Percentiles rank a stretch among this genome's conserved stretches.
phyloP scores from a whole-genome alignment of 2,113 vertebrate species.

The Chloropsis cyanopogon region DNA sequence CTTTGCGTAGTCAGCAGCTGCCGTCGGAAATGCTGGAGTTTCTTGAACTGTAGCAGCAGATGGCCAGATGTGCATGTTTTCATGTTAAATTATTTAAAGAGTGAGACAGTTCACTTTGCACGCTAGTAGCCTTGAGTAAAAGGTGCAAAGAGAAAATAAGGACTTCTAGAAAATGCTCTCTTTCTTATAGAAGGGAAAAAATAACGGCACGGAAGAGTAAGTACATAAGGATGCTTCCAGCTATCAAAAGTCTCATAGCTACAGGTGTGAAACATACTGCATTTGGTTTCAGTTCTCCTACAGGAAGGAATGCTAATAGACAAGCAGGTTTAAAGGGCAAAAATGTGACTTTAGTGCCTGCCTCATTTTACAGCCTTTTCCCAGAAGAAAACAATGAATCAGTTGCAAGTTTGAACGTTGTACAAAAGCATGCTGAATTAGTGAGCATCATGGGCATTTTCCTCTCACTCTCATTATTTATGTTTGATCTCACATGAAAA shows the following conservation, averaged over 20 bases:
- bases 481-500: not conserved
- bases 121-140: not conserved
- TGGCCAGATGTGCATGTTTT: not conserved
- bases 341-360: not conserved
- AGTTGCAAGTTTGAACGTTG: not conserved
- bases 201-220: fast-evolving
- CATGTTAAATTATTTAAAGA: not conserved
- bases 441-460: not conserved
- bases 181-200: not conserved
- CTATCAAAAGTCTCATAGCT: not conserved
- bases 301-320: not conserved
- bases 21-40: not conserved
- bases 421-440: not conserved
- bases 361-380: not conserved
- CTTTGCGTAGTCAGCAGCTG: not conserved
- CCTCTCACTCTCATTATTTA: not conserved
- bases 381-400: not conserved
- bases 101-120: not conserved
- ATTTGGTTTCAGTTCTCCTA: not conserved
- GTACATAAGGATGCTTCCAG: not conserved
- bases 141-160: not conserved
- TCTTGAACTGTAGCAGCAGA: not conserved
- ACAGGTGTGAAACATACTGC: not conserved
- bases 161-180: fast-evolving
- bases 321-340: not conserved